A percentile compares a stretch with the other conserved stretches of the same genome.
Conservation (phyloP, 2,888 invertebrate genomes). For the Thereva unica region DNA sequence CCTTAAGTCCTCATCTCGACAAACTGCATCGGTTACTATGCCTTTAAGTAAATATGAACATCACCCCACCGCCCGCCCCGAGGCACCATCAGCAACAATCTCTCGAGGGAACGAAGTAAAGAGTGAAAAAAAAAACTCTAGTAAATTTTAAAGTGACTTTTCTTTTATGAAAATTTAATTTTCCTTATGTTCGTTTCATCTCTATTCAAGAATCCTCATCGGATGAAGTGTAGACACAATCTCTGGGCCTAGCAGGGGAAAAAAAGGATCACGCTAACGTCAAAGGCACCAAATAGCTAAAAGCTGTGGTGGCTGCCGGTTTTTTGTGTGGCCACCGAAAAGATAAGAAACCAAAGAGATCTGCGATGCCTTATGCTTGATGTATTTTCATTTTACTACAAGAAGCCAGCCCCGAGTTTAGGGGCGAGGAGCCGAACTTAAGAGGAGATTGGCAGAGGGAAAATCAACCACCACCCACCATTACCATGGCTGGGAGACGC, state of each 20-base stretch:
- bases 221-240: slow-evolving; percentile 13
- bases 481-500: not conserved
- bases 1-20: too few relatives aligned
- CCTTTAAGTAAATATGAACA: too few relatives aligned
- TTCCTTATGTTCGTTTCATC: slow-evolving; percentile 12
- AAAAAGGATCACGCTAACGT: not conserved
- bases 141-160: too few relatives aligned
- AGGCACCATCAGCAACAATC: too few relatives aligned
- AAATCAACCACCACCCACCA: slow-evolving; percentile 17
- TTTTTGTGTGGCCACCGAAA: slow-evolving; percentile 17
- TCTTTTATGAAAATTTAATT: too few relatives aligned
- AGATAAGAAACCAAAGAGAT: slow-evolving; percentile 25
- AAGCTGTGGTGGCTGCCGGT: not conserved
- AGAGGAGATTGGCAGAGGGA: slow-evolving; percentile 13
- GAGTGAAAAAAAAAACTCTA: too few relatives aligned
- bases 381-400: slow-evolving; percentile 19
- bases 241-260: too few relatives aligned
- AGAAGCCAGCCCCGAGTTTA: too few relatives aligned
- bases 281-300: slow-evolving; percentile 14
- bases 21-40: too few relatives aligned
- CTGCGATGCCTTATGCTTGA: not conserved
- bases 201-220: slow-evolving; percentile 8
- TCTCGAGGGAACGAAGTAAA: too few relatives aligned
- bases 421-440: not conserved
- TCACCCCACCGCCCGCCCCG: too few relatives aligned